A percentile compares a stretch with the other conserved stretches of the same genome.
Evolutionary conservation across 2,113 vertebrate species (phyloP).

Genomic region (Archilochus colubris): DNA sequence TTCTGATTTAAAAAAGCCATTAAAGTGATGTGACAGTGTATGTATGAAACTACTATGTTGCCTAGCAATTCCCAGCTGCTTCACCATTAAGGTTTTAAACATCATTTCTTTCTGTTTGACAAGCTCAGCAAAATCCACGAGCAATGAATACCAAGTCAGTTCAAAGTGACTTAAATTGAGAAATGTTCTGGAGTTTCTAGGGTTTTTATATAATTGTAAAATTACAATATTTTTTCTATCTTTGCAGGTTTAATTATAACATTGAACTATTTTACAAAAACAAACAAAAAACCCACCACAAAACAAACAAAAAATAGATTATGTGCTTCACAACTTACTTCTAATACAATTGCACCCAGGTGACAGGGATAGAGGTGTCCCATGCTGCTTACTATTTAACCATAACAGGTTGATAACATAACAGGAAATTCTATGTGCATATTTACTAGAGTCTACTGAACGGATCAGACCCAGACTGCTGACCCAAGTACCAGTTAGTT

Average conservation of each 20-base stretch:
- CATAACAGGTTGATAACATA: neutral
- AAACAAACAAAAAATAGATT: neutral
- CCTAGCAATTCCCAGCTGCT: conserved; percentile 33
- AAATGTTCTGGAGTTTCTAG: neutral
- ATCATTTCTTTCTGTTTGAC: neutral
- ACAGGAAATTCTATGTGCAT: neutral
- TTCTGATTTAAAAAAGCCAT: neutral
- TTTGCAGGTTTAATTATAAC: neutral
- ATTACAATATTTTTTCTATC: neutral
- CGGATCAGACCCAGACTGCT: neutral
- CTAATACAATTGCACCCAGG: neutral
- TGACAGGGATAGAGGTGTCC: neutral
- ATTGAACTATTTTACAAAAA: neutral
- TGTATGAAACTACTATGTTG: neutral
- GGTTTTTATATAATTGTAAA: neutral
- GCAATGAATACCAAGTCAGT: neutral
- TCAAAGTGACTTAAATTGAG: neutral
- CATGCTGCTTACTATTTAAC: neutral
- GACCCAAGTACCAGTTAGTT: neutral
- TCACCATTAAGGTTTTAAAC: conserved; percentile 3
- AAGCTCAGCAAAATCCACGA: conserved; percentile 3
- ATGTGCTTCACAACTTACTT: neutral
- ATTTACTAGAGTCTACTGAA: neutral
- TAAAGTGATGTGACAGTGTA: neutral
- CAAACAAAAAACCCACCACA: neutral